These are phyloP conservation scores for Tetranychus urticae DNA, from an alignment of 1,140 invertebrate genomes.

Conservation along the genomic window DNA sequence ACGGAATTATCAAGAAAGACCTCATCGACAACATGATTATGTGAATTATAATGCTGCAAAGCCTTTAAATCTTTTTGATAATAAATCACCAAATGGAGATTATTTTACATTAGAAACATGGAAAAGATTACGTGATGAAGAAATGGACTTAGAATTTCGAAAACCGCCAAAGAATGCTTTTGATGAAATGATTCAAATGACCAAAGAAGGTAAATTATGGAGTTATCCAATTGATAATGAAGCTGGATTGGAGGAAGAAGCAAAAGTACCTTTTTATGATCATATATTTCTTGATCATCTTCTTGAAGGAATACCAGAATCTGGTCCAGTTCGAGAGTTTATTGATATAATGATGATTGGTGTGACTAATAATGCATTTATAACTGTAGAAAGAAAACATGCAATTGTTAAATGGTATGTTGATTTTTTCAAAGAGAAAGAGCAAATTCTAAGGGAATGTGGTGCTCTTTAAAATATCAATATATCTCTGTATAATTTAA, in stretches of 20 bases:
- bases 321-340: conserved; percentile 73
- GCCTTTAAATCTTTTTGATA: no score
- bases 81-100: no score
- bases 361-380: conserved; percentile 77
- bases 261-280: conserved; percentile 54
- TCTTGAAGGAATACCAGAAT: conserved; percentile 59
- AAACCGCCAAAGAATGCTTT: conserved; percentile 64
- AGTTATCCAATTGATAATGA: conserved; percentile 94
- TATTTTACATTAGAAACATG: conserved; percentile 22
- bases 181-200: conserved; percentile 77
- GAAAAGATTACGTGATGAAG: conserved; percentile 34
- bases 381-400: conserved; percentile 60
- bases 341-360: conserved; percentile 87
- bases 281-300: conserved; percentile 84
- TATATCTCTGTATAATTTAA: no score
- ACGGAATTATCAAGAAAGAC: no score
- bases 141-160: conserved; percentile 33
- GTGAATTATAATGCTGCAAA: no score
- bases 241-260: conserved; percentile 59
- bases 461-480: conserved; percentile 10
- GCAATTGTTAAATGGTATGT: conserved; percentile 80
- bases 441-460: conserved; percentile 39
- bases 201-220: conserved; percentile 82
- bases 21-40: no score
- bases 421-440: conserved; percentile 64